Evolutionary conservation across 1,140 invertebrate species (phyloP).

Genomic region (Lepidurus apus): DNA sequence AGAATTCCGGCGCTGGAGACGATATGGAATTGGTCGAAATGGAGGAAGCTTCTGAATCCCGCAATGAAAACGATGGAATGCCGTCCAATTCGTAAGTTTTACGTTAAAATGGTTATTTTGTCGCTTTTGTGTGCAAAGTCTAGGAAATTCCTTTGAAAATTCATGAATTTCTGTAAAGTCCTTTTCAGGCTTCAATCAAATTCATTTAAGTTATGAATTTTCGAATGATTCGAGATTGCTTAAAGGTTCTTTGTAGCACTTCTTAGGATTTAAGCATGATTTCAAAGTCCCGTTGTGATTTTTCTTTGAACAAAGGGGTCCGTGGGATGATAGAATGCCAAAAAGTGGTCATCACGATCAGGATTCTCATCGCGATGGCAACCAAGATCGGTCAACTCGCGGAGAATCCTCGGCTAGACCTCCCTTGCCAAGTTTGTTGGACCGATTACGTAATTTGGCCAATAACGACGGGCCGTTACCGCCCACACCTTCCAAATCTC

Average conservation of each 20-base stretch:
- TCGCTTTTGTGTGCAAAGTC: not conserved
- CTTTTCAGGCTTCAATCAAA: too few relatives aligned
- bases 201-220: too few relatives aligned
- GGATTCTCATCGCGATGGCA: not conserved
- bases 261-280: too few relatives aligned
- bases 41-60: slow-evolving; percentile 30
- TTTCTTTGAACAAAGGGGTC: slow-evolving; percentile 13
- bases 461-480: slow-evolving; percentile 46
- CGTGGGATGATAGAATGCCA: not conserved
- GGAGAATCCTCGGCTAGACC: not conserved
- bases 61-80: not conserved
- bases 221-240: too few relatives aligned
- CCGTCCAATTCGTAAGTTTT: not conserved
- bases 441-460: slow-evolving; percentile 47
- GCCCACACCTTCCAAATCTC: slow-evolving; percentile 43
- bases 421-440: slow-evolving; percentile 43
- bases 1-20: slow-evolving; percentile 10
- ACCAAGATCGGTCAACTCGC: not conserved
- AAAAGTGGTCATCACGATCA: slow-evolving; percentile 16
- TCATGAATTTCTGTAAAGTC: too few relatives aligned
- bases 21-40: slow-evolving; percentile 34
- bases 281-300: not conserved
- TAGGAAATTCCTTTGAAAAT: too few relatives aligned
- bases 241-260: too few relatives aligned
- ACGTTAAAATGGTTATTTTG: not conserved